phyloP scores from a whole-genome alignment of 92 coral and sea anemone genomes.

The Phenganax stokvisi region DNA sequence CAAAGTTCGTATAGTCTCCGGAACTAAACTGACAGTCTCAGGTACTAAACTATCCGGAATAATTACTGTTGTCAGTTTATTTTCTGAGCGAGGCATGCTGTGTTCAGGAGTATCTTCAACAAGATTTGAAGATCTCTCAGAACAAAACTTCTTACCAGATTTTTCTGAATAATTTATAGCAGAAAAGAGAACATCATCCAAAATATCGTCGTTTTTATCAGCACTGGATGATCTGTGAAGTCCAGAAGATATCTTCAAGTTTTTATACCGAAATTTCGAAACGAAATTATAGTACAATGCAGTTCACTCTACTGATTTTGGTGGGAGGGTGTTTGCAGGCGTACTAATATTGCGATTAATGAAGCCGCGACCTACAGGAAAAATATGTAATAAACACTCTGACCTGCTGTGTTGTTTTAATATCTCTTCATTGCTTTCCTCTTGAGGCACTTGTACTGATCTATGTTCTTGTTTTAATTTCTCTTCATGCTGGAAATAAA shows the following conservation, averaged over 20 bases:
- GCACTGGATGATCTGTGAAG: constrained; percentile 10
- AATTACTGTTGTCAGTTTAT: not conserved
- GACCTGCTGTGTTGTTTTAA: not conserved
- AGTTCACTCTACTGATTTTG: not conserved
- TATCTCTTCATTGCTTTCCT: not conserved
- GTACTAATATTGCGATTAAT: not conserved
- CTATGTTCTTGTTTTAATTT: not conserved
- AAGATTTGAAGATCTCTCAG: constrained; percentile 5
- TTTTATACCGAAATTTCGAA: not conserved
- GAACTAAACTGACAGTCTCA: constrained; percentile 14
- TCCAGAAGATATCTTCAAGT: not conserved
- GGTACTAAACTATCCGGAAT: constrained; percentile 26
- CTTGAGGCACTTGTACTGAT: not conserved
- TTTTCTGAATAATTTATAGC: not conserved
- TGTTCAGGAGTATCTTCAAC: constrained; percentile 25
- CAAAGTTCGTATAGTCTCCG: constrained; percentile 19
- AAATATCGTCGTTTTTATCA: not conserved
- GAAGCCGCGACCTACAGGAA: not conserved
- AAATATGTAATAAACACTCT: not conserved
- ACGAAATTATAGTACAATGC: not conserved
- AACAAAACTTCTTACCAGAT: not conserved
- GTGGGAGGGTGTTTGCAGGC: not conserved
- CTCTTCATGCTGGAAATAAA: constrained; percentile 9
- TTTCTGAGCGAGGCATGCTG: constrained; percentile 1
- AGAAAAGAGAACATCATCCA: constrained; percentile 21